Base-by-base conservation (phyloP, 2,888 invertebrate species). In the Arrhopalites spinosus region DNA sequence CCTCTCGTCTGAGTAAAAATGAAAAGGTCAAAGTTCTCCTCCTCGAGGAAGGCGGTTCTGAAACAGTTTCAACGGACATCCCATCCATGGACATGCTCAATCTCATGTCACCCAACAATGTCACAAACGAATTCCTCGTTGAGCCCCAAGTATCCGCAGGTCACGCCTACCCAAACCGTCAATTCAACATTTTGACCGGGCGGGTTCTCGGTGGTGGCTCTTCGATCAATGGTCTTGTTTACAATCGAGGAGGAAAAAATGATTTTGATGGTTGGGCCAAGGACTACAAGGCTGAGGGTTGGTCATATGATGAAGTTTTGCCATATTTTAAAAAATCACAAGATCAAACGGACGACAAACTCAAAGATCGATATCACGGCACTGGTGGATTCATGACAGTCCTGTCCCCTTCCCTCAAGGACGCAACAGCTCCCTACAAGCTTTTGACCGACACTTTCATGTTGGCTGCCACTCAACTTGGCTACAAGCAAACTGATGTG, bases 221-320 rank as follows among this genome's bases (percentile, higher is more conserved):
- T 1, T 50, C 70, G 0, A 5, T 70, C n/a, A 56, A 53, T 27
- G 70, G 70, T 11, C 50, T 70, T 50, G 25, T 20, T 5, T 70
- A 70, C 30, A 70, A 56, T 53, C 3, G 70, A 56, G 70, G 70
- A 25, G 70, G 70, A n/a, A n/a, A 17, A 25, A 2, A 8, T 15
- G 70, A 36, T 23, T 66, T 30, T n/a, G 43, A 66, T 23, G 66
- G 66, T 5, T 66, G 43, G 66, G 66, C 1, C 8, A 66, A 17
- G 11, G 15, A 66, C 11, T 66, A 66, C 43, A 11, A 11, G 36
- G 66, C 66, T 8, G 30, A 5, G 8, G 20, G 20, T 1, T 66
- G 66, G 66, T 1, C 1, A n/a, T 66, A n/a, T 30, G n/a, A 36
- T 5, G 43, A 66, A 13, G 66, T 66, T 43, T 20, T 66, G n/a